Conservation (phyloP, 2,888 invertebrate species). For the Litoditis marina region DNA sequence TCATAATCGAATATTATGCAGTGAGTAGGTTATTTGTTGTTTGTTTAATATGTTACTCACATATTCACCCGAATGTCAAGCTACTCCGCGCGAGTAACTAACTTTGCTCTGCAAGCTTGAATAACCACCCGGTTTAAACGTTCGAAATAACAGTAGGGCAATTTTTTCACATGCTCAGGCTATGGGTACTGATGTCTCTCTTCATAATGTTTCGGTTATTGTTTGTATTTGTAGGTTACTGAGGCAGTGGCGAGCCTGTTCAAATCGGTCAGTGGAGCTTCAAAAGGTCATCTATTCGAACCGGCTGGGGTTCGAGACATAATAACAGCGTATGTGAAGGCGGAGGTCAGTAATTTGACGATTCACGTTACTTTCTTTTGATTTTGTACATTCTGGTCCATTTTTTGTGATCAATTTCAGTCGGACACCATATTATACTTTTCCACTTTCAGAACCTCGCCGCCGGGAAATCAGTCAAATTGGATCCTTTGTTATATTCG, state of each 20-base stretch:
- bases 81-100: too few relatives aligned
- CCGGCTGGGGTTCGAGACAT: conserved; percentile 25
- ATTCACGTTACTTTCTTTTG: neutral
- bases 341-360: conserved; percentile 22
- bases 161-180: too few relatives aligned
- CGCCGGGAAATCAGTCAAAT: conserved; percentile 27
- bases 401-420: neutral
- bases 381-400: neutral
- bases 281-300: conserved; percentile 46
- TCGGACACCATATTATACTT: neutral
- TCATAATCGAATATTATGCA: conserved; percentile 28
- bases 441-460: conserved; percentile 39
- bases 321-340: conserved; percentile 42
- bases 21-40: conserved; percentile 1
- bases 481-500: conserved; percentile 32
- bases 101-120: too few relatives aligned
- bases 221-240: conserved; percentile 36
- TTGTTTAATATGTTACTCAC: neutral
- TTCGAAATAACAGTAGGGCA: too few relatives aligned
- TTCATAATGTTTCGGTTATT: neutral
- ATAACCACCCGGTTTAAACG: too few relatives aligned
- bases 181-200: too few relatives aligned
- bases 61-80: too few relatives aligned
- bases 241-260: conserved; percentile 41
- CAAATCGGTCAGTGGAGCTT: conserved; percentile 4